phyloP scores from a whole-genome alignment of 1,140 invertebrate species.

The Helicoverpa zea region DNA sequence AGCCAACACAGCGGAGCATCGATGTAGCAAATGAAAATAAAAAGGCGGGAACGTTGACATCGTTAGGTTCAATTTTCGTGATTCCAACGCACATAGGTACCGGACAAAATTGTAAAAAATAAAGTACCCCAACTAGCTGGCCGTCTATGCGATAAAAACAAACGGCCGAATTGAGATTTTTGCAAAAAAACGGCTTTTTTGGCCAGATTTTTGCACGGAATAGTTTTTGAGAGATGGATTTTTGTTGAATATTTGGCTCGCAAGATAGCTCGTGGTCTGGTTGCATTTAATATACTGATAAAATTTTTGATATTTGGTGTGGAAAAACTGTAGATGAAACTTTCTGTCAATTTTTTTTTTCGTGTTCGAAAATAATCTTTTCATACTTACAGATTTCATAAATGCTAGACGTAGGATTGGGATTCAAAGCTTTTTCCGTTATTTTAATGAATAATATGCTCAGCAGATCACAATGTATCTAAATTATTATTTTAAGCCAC shows the following conservation, averaged over 20 bases:
- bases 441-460: too few species aligned
- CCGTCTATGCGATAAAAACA: slow-evolving; percentile 31
- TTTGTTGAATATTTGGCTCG: neutral
- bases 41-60: slow-evolving; percentile 24
- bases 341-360: too few species aligned
- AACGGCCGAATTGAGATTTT: slow-evolving; percentile 39
- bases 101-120: slow-evolving; percentile 40
- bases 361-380: too few species aligned
- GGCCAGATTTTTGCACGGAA: neutral
- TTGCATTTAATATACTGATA: too few species aligned
- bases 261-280: too few species aligned
- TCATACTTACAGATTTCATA: too few species aligned
- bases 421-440: too few species aligned
- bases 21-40: slow-evolving; percentile 3
- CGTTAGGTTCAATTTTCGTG: slow-evolving; percentile 45
- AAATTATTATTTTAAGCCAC: too few species aligned
- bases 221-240: slow-evolving; percentile 14
- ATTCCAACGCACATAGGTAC: slow-evolving; percentile 8
- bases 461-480: too few species aligned
- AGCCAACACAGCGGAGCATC: neutral
- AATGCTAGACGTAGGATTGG: too few species aligned
- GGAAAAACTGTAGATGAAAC: too few species aligned
- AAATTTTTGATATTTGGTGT: too few species aligned
- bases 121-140: slow-evolving; percentile 27
- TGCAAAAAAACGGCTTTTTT: slow-evolving; percentile 9